Evolutionary conservation across 2,888 invertebrate species (phyloP).

Genomic region (Andricus curvator): DNA sequence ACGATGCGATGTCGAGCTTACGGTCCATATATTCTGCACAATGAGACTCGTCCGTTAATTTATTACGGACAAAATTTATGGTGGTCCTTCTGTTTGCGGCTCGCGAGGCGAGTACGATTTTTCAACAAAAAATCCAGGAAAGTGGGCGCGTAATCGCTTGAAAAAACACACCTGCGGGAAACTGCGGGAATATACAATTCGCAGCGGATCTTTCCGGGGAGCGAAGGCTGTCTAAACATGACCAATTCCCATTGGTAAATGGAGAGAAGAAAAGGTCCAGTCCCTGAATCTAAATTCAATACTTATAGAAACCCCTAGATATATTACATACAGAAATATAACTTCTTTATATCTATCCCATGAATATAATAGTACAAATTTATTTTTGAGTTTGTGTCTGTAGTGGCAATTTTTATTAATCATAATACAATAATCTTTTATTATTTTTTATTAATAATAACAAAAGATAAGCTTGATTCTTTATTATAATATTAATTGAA

Average conservation of each 20-base stretch:
- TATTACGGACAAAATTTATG: slow-evolving; percentile 25
- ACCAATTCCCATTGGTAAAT: slow-evolving; percentile 27
- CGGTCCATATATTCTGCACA: slow-evolving; percentile 12
- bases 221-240: slow-evolving; percentile 48
- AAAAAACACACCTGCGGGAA: slow-evolving; percentile 46
- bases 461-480: too few species aligned
- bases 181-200: background rate
- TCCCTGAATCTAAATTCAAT: background rate
- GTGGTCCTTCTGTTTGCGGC: slow-evolving; percentile 23
- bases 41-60: slow-evolving; percentile 32
- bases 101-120: slow-evolving; percentile 21
- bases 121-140: slow-evolving; percentile 31
- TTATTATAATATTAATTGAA: too few species aligned
- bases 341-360: too few species aligned
- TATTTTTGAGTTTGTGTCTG: too few species aligned
- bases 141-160: slow-evolving; percentile 41
- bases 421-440: too few species aligned
- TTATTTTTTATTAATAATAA: too few species aligned
- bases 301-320: too few species aligned
- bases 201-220: slow-evolving; percentile 27
- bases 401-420: too few species aligned
- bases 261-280: background rate
- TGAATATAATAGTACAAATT: too few species aligned
- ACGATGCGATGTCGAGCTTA: background rate
- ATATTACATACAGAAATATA: too few species aligned